These are phyloP conservation scores for Varanus komodoensis DNA, from an alignment of 2,113 vertebrate species.

Conservation along the genomic window DNA sequence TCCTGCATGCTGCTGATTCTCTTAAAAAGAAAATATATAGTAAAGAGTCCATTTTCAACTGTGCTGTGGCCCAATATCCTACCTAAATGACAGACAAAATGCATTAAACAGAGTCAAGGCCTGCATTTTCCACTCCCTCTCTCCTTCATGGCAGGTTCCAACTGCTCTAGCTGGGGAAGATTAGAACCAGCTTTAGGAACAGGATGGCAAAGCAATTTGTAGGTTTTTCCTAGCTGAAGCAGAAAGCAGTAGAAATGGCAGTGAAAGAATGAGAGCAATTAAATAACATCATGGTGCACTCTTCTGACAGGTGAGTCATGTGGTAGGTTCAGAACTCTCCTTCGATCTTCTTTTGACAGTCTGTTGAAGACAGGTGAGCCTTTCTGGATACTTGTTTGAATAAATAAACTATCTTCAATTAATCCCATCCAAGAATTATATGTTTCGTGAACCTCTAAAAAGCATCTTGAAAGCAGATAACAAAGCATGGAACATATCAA, in stretches of 20 bases:
- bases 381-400: background rate
- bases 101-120: background rate
- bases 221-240: background rate
- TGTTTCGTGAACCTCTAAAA: conserved; percentile 11
- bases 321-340: background rate
- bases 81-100: background rate
- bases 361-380: background rate
- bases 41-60: background rate
- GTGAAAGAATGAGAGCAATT: background rate
- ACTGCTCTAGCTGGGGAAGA: background rate
- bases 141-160: background rate
- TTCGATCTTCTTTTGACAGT: background rate
- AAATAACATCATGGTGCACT: background rate
- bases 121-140: too few relatives aligned
- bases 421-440: background rate
- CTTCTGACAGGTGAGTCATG: background rate
- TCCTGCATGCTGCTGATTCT: background rate
- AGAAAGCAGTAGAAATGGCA: background rate
- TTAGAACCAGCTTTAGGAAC: background rate
- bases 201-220: background rate
- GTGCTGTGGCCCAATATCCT: background rate
- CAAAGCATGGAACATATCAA: conserved; percentile 41
- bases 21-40: background rate
- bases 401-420: background rate
- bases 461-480: conserved; percentile 21